Conservation (phyloP, 2,113 vertebrate genomes). For the Cephalopholis sonnerati region DNA sequence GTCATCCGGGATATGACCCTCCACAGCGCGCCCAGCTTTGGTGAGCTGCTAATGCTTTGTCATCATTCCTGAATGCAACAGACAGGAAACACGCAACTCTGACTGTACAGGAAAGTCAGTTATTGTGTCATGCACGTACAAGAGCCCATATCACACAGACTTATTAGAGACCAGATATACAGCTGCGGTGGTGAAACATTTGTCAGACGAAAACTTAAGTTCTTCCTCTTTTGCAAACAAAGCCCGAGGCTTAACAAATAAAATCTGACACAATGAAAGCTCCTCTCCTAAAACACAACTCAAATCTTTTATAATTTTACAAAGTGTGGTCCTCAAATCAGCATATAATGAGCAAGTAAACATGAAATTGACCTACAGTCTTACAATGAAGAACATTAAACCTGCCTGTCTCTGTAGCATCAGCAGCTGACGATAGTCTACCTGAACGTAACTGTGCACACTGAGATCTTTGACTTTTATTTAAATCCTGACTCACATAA, state of each 20-base stretch:
- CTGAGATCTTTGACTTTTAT: not conserved
- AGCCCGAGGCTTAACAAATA: not conserved
- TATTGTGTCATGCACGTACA: not conserved
- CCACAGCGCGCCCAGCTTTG: constrained; percentile 98
- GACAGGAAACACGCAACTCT: not conserved
- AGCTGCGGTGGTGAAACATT: not conserved
- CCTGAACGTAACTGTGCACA: not conserved
- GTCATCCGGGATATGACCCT: constrained; percentile 99
- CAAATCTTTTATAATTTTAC: not conserved
- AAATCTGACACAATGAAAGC: not conserved
- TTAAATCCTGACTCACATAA: not conserved
- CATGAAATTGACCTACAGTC: not conserved
- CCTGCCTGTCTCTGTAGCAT: not conserved
- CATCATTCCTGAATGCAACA: not conserved
- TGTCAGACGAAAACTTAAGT: not conserved
- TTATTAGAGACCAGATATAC: not conserved
- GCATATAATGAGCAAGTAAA: not conserved
- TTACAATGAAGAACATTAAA: not conserved
- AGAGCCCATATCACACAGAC: too few species aligned
- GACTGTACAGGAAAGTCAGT: not conserved
- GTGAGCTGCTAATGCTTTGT: constrained; percentile 83
- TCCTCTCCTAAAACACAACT: not conserved
- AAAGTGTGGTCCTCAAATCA: not conserved
- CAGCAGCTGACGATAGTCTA: not conserved
- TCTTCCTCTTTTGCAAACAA: not conserved